phyloP scores from a whole-genome alignment of 2,797 vertebrate species.

The Centroberyx gerrardi region DNA sequence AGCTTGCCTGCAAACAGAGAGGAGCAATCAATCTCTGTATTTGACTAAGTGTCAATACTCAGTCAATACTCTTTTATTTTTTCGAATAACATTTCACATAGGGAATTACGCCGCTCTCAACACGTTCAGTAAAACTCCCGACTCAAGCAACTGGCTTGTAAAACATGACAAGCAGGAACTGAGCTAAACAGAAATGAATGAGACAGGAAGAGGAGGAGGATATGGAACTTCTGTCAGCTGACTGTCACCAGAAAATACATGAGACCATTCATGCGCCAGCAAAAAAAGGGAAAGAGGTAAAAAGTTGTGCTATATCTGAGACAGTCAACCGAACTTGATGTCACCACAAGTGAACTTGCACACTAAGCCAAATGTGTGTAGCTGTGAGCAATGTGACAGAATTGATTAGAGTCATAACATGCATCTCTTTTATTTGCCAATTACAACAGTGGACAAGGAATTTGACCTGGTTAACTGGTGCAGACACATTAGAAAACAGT shows the following conservation, averaged over 20 bases:
- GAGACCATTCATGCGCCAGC: background rate
- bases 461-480: background rate
- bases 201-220: conserved; percentile 34
- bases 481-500: background rate
- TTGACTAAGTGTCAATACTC: no score
- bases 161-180: conserved; percentile 32
- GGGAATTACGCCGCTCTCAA: background rate
- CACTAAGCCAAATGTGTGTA: no score
- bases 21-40: background rate
- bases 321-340: background rate
- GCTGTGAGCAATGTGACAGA: background rate
- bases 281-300: background rate
- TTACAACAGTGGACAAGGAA: no score
- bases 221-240: conserved; percentile 60
- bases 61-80: background rate
- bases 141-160: background rate
- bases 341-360: background rate
- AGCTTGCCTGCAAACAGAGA: conserved; percentile 88
- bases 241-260: conserved; percentile 47
- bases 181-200: conserved; percentile 40
- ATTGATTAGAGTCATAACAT: background rate
- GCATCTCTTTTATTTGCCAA: background rate
- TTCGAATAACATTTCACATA: background rate
- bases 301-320: background rate
- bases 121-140: background rate